Percentiles rank a stretch among this genome's conserved stretches.
phyloP scores from a whole-genome alignment of 1,140 invertebrate species.

The Drosophila pseudoobscura region DNA sequence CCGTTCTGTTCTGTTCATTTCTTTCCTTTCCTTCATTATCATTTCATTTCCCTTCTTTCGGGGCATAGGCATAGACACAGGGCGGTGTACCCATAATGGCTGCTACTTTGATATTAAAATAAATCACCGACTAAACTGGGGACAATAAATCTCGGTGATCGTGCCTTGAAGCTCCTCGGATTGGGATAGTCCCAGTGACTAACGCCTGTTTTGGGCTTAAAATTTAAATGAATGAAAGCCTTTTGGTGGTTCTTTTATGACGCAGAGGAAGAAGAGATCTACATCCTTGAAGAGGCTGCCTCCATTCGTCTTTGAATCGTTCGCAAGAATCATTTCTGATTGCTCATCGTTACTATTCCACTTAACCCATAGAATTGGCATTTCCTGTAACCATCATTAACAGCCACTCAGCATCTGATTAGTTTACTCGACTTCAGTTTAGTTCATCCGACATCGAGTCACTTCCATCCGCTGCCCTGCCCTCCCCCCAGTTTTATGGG shows the following conservation, averaged over 20 bases:
- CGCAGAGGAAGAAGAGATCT: background rate
- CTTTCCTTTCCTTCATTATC: slow-evolving; percentile 17
- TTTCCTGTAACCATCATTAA: slow-evolving; percentile 64
- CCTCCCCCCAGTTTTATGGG: slow-evolving; percentile 19
- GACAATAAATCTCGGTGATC: slow-evolving; percentile 59
- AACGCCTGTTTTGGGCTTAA: background rate
- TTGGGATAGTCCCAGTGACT: slow-evolving; percentile 27
- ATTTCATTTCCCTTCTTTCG: slow-evolving; percentile 1
- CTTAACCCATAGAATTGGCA: slow-evolving; percentile 57
- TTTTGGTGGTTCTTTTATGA: slow-evolving; percentile 19
- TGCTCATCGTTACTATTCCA: slow-evolving; percentile 25
- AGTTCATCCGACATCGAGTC: no score
- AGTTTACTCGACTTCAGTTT: slow-evolving; percentile 12
- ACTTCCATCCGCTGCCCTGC: no score
- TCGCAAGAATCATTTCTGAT: background rate
- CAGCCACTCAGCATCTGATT: slow-evolving; percentile 53
- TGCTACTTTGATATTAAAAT: slow-evolving; percentile 40
- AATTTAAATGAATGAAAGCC: slow-evolving; percentile 3
- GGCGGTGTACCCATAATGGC: slow-evolving; percentile 42
- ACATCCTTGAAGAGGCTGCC: background rate
- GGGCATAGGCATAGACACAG: background rate
- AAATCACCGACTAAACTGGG: slow-evolving; percentile 66
- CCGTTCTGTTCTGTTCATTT: slow-evolving; percentile 23
- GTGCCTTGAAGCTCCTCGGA: background rate
- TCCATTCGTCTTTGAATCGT: background rate